Conservation (phyloP, 37 sponge, comb jelly and placozoan species). For the Ephydatia muelleri region DNA sequence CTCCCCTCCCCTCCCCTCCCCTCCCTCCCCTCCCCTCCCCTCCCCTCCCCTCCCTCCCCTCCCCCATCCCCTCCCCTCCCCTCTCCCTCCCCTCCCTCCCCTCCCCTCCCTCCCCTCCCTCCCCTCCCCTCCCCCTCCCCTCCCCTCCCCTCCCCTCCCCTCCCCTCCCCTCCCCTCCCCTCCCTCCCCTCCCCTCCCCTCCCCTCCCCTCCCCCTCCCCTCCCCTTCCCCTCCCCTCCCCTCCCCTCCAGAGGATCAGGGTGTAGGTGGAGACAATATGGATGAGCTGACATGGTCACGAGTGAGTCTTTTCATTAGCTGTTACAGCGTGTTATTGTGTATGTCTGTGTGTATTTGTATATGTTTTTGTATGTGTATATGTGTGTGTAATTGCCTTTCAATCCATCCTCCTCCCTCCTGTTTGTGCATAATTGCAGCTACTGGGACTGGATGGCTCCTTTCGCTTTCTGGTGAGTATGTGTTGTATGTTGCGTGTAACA, state of each 20-base stretch:
- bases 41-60: too few relatives aligned
- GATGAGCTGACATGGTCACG: constrained; percentile 72
- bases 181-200: not conserved
- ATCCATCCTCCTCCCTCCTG: not conserved
- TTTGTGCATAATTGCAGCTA: constrained; percentile 44
- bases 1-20: too few relatives aligned
- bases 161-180: not conserved
- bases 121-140: not conserved
- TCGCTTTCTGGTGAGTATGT: constrained; percentile 78
- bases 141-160: not conserved
- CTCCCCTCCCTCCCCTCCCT: not conserved
- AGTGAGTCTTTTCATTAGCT: constrained; percentile 28
- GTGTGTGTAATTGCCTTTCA: too few relatives aligned
- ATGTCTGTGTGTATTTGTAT: too few relatives aligned
- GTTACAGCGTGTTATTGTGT: constrained; percentile 10
- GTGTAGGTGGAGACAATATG: constrained; percentile 8
- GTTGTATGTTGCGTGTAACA: not conserved
- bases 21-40: too few relatives aligned
- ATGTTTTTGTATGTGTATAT: too few relatives aligned
- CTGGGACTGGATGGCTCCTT: constrained; percentile 90
- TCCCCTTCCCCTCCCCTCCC: not conserved
- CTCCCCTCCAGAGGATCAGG: not conserved
- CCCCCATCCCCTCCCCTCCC: not conserved
- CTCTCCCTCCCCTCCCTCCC: not conserved
- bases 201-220: not conserved